Evolutionary conservation across 2,888 invertebrate species (phyloP).

Genomic region (Lasioglossum zephyrum): DNA sequence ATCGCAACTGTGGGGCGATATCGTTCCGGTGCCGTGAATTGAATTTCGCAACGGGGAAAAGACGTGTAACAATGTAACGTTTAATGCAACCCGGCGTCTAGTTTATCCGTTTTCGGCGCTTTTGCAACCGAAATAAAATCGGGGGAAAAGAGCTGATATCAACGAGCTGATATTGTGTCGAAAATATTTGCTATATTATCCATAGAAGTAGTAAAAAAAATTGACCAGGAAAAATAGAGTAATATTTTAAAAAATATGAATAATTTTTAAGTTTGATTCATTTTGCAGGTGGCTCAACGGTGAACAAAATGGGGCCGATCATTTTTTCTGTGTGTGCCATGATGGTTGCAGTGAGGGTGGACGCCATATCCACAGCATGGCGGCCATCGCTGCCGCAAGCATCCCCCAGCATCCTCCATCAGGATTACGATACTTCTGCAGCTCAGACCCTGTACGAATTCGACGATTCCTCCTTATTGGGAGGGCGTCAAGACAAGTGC

Average conservation of each 20-base stretch:
- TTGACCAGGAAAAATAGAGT: too few species aligned
- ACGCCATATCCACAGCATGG: slow-evolving; percentile 77
- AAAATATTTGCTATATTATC: neutral
- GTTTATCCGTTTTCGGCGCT: slow-evolving; percentile 1
- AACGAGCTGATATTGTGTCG: neutral
- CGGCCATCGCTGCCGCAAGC: slow-evolving; percentile 72
- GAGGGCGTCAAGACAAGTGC: slow-evolving; percentile 85
- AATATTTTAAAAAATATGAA: too few species aligned
- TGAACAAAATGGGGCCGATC: slow-evolving; percentile 52
- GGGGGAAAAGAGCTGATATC: too few species aligned
- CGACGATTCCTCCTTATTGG: slow-evolving; percentile 55
- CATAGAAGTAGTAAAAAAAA: too few species aligned
- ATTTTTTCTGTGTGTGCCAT: slow-evolving; percentile 46
- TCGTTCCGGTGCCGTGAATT: slow-evolving; percentile 34
- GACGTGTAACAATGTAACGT: slow-evolving; percentile 13
- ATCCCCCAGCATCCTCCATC: slow-evolving; percentile 73
- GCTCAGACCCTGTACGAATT: slow-evolving; percentile 61
- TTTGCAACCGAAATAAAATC: neutral
- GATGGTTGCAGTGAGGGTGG: slow-evolving; percentile 41
- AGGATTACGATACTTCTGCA: slow-evolving; percentile 65
- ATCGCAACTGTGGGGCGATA: slow-evolving; percentile 7
- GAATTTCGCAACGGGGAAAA: slow-evolving; percentile 22
- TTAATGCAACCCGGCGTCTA: slow-evolving; percentile 16
- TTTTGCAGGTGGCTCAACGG: slow-evolving; percentile 44
- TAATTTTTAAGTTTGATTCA: neutral